Percentiles rank a stretch among this genome's conserved stretches.
Conservation (phyloP, 2,113 vertebrate genomes). For the Arvicanthis niloticus region DNA sequence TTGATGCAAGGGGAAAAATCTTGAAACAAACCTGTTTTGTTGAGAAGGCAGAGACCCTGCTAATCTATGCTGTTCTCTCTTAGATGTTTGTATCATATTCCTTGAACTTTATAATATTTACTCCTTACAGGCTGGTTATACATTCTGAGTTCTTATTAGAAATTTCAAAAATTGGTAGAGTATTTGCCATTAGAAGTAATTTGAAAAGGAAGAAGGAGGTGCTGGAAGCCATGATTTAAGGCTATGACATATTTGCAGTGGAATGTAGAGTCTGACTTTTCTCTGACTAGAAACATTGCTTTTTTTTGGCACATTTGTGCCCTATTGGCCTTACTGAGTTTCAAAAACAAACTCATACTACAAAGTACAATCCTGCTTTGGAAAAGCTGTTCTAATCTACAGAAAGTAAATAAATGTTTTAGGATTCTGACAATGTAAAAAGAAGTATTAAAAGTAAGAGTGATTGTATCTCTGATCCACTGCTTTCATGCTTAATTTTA, state of each 20-base stretch:
- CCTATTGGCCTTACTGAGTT: accelerated
- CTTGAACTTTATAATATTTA: accelerated
- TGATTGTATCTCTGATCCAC: background rate
- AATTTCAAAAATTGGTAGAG: background rate
- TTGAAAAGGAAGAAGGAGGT: background rate
- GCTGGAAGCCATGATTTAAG: background rate
- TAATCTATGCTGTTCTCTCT: accelerated
- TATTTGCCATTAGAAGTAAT: background rate
- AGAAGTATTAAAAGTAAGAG: background rate
- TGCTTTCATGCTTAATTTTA: background rate
- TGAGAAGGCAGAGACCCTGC: background rate
- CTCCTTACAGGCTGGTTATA: background rate
- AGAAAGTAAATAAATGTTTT: background rate
- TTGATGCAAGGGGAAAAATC: background rate
- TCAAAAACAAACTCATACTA: background rate
- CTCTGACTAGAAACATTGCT: background rate
- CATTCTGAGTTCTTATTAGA: background rate
- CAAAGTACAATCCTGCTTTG: background rate
- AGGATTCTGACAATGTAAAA: background rate
- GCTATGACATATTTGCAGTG: background rate
- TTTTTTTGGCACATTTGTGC: too few relatives aligned
- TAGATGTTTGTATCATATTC: background rate
- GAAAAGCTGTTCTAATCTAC: background rate
- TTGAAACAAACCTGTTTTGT: background rate
- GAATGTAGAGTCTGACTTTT: background rate